Evolutionary conservation across 2,888 invertebrate species (phyloP).

Genomic region (Clanis bilineata): DNA sequence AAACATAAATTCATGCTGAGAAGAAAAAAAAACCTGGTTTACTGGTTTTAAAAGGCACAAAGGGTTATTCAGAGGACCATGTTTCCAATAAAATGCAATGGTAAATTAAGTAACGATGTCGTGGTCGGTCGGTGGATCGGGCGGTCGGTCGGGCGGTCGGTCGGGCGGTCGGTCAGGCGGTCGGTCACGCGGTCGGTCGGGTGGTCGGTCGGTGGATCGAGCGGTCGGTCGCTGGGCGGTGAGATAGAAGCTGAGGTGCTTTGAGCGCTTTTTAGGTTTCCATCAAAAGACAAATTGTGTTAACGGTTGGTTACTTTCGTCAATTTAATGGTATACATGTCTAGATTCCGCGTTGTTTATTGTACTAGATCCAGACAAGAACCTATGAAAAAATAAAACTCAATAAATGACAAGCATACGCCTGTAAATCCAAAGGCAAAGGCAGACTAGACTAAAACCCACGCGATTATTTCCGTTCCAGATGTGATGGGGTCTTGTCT

Average conservation of each 20-base stretch:
- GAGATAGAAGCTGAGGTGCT: neutral
- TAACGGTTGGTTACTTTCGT: neutral
- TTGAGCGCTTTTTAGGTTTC: neutral
- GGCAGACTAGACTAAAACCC: too few species aligned
- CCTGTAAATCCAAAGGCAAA: too few species aligned
- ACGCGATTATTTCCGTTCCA: too few species aligned
- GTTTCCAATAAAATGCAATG: neutral
- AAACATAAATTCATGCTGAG: too few species aligned
- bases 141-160: too few species aligned
- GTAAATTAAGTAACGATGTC: neutral
- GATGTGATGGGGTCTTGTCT: too few species aligned
- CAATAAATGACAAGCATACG: too few species aligned
- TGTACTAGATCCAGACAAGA: neutral
- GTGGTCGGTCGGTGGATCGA: too few species aligned
- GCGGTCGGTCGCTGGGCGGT: too few species aligned
- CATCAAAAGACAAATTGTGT: conserved; percentile 8
- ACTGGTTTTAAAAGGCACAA: neutral
- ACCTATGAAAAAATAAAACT: neutral
- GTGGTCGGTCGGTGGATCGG: neutral
- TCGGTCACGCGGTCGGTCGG: too few species aligned
- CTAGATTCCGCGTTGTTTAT: neutral
- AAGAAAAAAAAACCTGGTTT: neutral
- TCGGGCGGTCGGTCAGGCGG: too few species aligned
- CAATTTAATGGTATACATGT: neutral
- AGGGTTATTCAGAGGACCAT: neutral